Percentiles rank a stretch among this genome's conserved stretches.
Conservation (phyloP, 2,113 vertebrate species). For the Indri indri region DNA sequence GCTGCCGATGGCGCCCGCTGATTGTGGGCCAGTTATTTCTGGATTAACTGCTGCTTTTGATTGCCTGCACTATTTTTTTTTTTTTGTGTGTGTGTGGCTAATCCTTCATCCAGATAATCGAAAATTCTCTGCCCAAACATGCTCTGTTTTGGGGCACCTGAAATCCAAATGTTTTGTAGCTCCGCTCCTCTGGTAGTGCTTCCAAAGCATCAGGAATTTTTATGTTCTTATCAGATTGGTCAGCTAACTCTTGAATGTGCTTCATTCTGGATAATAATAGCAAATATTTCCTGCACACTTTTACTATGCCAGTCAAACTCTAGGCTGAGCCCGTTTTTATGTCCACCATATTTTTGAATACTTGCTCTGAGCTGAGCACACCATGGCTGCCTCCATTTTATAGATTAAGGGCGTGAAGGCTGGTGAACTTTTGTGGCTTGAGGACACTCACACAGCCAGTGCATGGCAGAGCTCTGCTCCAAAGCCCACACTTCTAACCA, state of each 20-base stretch:
- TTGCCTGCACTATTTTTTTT: neutral
- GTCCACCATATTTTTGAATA: neutral
- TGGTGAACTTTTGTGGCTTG: neutral
- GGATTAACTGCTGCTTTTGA: slow-evolving; percentile 43
- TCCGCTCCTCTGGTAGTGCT: neutral
- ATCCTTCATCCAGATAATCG: slow-evolving; percentile 13
- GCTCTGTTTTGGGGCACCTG: neutral
- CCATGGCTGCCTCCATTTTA: neutral
- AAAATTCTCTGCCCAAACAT: neutral
- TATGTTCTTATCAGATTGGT: neutral
- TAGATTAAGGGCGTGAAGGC: neutral
- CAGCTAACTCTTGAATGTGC: neutral
- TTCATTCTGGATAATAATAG: neutral
- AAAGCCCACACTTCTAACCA: neutral
- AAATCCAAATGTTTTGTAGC: neutral
- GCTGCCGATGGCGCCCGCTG: neutral
- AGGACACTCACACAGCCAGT: neutral
- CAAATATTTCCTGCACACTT: neutral
- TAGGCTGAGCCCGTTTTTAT: neutral
- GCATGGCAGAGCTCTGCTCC: neutral
- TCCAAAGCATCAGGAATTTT: neutral
- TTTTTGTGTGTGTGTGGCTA: neutral
- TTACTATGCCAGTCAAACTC: neutral
- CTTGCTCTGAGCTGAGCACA: neutral
- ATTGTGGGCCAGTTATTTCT: neutral